Conservation (phyloP, 2,888 invertebrate species). For the Pachymerium ferrugineum region DNA sequence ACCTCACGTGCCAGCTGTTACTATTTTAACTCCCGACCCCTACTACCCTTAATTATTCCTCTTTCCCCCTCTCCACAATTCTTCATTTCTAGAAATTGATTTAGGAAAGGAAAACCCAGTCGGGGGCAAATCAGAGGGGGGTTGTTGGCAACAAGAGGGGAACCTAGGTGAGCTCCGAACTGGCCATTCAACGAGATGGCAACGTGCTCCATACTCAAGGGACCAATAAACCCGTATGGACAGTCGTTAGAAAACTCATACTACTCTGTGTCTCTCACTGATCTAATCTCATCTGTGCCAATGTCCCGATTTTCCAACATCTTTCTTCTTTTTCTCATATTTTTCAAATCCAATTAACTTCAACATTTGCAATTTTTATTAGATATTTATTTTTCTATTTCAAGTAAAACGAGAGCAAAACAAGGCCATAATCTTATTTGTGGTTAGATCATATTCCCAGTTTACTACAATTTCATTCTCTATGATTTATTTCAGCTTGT, state of each 20-base stretch:
- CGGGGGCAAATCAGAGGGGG: background rate
- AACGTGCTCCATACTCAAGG: background rate
- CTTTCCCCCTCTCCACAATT: background rate
- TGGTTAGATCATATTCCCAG: no score
- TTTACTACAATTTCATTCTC: no score
- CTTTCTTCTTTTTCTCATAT: background rate
- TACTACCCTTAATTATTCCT: no score
- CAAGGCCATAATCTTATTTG: no score
- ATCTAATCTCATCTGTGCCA: conserved; percentile 8
- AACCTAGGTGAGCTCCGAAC: no score
- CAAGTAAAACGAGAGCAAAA: no score
- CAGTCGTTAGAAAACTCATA: conserved; percentile 8
- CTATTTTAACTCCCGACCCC: background rate
- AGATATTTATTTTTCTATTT: no score
- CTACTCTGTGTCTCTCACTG: background rate
- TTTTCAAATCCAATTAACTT: no score
- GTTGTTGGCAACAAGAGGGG: background rate
- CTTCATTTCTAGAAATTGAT: background rate
- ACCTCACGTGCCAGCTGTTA: background rate
- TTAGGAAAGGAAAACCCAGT: background rate
- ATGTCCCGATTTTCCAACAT: background rate
- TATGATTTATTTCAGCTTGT: no score
- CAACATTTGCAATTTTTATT: no score
- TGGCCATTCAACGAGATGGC: background rate
- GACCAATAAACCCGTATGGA: conserved; percentile 8